Evolutionary conservation across 2,113 vertebrate genomes (phyloP).

Genomic region (Cervus canadensis): DNA sequence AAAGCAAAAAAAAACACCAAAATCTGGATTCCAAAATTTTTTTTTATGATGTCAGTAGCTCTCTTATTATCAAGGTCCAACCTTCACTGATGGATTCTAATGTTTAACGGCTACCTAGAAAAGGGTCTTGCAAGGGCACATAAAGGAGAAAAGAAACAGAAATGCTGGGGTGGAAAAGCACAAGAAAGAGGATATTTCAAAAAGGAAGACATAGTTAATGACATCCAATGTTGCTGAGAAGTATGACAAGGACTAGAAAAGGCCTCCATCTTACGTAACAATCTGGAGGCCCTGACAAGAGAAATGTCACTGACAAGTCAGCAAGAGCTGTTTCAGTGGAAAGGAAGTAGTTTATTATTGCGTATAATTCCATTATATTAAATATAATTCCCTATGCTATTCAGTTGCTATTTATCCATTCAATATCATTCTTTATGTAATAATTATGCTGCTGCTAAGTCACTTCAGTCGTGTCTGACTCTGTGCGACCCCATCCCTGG

Average conservation of each 20-base stretch:
- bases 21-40: background rate
- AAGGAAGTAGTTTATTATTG: background rate
- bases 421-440: background rate
- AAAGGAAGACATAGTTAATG: background rate
- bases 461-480: too few relatives aligned
- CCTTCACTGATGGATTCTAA: background rate
- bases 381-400: background rate
- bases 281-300: background rate
- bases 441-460: background rate
- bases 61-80: background rate
- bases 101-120: background rate
- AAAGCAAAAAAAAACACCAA: background rate
- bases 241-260: background rate
- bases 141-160: background rate
- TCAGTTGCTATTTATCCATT: background rate
- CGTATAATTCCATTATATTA: background rate
- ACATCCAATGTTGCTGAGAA: background rate
- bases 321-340: background rate
- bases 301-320: background rate
- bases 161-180: background rate
- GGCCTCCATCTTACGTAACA: background rate
- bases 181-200: background rate
- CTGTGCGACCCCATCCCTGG: too few relatives aligned
- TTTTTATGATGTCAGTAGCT: background rate
- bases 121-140: background rate